Base-by-base conservation (phyloP, 2,113 vertebrate species). In the Gymnarchus niloticus region DNA sequence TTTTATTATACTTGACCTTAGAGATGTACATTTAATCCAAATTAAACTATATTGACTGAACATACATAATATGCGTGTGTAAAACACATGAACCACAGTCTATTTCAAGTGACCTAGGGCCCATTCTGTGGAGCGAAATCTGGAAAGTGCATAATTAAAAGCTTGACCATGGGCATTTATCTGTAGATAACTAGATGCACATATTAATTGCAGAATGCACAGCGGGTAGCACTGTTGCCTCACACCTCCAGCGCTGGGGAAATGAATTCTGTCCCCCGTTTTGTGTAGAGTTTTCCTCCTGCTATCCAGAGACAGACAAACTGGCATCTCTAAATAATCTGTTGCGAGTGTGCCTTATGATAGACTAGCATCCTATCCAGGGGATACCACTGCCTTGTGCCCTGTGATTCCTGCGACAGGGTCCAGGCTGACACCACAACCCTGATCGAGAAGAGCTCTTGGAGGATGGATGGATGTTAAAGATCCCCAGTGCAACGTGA, bases 401-500 rank as follows among this genome's bases (percentile, higher is more conserved):
- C 19, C 19, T 73, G 41, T 73, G 65, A 10, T 37, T 12, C 33
- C 33, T 73, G 65, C 28, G 33, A 73, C 10, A 73, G 65, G 37
- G 28, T 41, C 65, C 33, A 73, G 61, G 65, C 37, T 14, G n/a
- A n/a, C 65, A 28, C 41, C 33, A 19, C 19, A 33, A 73, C 37
- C 65, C 28, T 19, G 65, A 73, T 33, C 33, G 65, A 73, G 65
- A 73, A 37, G 41, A 73, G 65, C 65, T 37, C 33, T 41, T 73
- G 65, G 65, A 41, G 19, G 65, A 73, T 73, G 33, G 59, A 65
- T 65, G 59, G 65, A 41, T 73, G 65, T 37, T 81, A 80, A 85
- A 87, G 77, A 83, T 87, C 69, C 59, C 83, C 65, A 59, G 83
- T 54, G 86, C 65, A 88, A 83, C 54, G 73, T 84, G 73, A 56